Conservation (phyloP, 30 jellyfish, hydroid and myxozoan genomes). For the Cassiopea andromeda region DNA sequence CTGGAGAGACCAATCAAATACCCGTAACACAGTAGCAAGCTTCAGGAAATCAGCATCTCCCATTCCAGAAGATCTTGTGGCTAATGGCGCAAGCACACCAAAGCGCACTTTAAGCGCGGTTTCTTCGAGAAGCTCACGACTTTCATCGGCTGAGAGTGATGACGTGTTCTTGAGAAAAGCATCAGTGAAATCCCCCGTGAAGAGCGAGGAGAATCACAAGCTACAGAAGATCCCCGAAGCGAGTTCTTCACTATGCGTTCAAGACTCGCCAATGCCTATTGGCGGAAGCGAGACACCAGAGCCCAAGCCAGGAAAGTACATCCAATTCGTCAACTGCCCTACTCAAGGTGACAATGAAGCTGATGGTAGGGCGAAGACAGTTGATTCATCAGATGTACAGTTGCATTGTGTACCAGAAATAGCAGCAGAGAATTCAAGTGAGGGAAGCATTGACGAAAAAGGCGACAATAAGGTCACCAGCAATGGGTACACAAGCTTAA, state of each 20-base stretch:
- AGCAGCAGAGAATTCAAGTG: not conserved
- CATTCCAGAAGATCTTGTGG: conserved; percentile 7
- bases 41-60: conserved; percentile 52
- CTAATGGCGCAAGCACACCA: conserved; percentile 40
- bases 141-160: conserved; percentile 53
- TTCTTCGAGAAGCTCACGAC: conserved; percentile 57
- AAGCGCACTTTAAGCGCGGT: conserved; percentile 44
- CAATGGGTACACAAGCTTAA: conserved; percentile 8
- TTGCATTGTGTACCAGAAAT: not conserved
- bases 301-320: conserved; percentile 47
- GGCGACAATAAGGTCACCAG: not conserved
- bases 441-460: not conserved
- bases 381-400: not conserved
- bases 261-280: not conserved
- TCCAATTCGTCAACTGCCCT: conserved; percentile 19
- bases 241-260: conserved; percentile 1
- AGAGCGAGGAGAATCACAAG: conserved; percentile 21
- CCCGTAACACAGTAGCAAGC: conserved; percentile 49
- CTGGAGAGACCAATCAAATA: conserved; percentile 43
- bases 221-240: conserved; percentile 65
- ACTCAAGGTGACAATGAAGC: conserved; percentile 1
- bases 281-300: conserved; percentile 6
- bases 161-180: conserved; percentile 56
- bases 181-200: conserved; percentile 2
- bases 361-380: not conserved